Evolutionary conservation across 2,797 vertebrate genomes (phyloP), one percentile per base, ranked within the genome.

Genomic region (Sebastes kiyomatsui): DNA sequence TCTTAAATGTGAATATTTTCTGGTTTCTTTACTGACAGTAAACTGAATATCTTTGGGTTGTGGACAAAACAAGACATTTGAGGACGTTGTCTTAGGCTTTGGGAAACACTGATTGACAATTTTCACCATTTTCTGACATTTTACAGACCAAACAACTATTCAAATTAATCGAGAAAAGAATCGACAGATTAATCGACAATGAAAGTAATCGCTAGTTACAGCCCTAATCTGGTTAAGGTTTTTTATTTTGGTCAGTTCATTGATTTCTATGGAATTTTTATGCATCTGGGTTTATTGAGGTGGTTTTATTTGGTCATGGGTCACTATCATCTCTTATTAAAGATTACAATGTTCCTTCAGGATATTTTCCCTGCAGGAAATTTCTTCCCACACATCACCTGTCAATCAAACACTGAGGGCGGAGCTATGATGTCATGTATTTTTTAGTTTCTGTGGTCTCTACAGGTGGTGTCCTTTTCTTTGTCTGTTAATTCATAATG

Each of bases 401-500:
- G 73, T 70, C 78, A 74, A 4, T 84, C 73, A 72, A 65, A 62
- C 38, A 1, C 54, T 28, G n/a, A 23, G 10, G 60, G 58, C 18
- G 18, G 16, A 2, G 1, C n/a, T 16, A 6, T 81, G 77, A 76
- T 46, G 68, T 90, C 70, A 69, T 70, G 8, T 62, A 20, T 85
- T 38, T 61, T 20, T 11, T 3, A 66, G 67, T 87, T 84, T 88
- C 60, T 86, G 72, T 72, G 28, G 25, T 49, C 59, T 71, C 25
- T 27, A 27, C 33, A 46, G 55, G 58, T 66, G 30, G 14, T 68
- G 49, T 27, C 55, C 9, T 38, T 72, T 62, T 79, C 72, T 88
- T 90, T 87, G 59, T 83, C 32, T 35, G 12, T 25, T 86, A 79
- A 88, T 88, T 80, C 67, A 2, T 56, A 72, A 84, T 70, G 65